Evolutionary conservation across 2,797 vertebrate species (phyloP).

Genomic region (Pipistrellus kuhlii): DNA sequence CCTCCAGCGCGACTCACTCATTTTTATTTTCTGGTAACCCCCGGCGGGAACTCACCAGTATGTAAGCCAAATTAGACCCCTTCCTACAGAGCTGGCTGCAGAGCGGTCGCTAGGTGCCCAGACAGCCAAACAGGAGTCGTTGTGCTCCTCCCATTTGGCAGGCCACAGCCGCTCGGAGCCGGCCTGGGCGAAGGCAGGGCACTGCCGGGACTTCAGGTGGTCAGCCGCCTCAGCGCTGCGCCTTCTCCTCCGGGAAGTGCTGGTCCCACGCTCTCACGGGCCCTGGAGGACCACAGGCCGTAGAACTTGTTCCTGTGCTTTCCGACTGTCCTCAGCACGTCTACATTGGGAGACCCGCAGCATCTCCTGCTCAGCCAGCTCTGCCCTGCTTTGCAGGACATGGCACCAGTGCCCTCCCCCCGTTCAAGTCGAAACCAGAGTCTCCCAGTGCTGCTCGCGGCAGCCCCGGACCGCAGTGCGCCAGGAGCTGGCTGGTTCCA

Average conservation of each 20-base stretch:
- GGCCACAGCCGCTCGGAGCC: not conserved
- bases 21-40: constrained; percentile 54
- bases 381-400: not conserved
- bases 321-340: fast-evolving
- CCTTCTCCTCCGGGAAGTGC: not conserved
- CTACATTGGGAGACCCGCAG: not conserved
- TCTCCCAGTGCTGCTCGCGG: not conserved
- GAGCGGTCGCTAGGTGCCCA: not conserved
- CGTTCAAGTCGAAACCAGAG: not conserved
- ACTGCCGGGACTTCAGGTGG: fast-evolving
- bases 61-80: constrained; percentile 51
- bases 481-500: not conserved
- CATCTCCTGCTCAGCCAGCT: not conserved
- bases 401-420: not conserved
- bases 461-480: fast-evolving
- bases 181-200: not conserved
- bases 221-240: not conserved
- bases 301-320: fast-evolving
- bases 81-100: constrained; percentile 54
- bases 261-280: fast-evolving
- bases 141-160: fast-evolving
- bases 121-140: not conserved
- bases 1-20: constrained; percentile 40
- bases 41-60: constrained; percentile 45
- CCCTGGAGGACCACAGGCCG: fast-evolving